Base-by-base conservation (phyloP, 2,113 vertebrate species). In the Australoheros scitulus region DNA sequence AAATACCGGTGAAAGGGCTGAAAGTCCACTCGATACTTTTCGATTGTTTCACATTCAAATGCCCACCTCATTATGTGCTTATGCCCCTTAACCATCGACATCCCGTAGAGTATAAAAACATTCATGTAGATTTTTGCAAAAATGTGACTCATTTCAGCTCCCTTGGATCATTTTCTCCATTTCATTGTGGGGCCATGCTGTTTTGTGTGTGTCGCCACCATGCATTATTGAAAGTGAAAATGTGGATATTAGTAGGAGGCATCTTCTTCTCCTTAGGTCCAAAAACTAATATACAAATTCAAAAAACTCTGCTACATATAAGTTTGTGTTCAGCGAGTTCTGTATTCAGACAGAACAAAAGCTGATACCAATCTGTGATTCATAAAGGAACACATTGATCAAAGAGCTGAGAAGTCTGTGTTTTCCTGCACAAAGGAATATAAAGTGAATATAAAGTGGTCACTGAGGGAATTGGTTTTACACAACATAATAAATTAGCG, bases 381-480 rank as follows among this genome's bases (percentile, higher is more conserved):
- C 26, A 38, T 63, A 34, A 75, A 61, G 7, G 13, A 18, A 11
- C 6, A 43, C 13, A 43, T 14, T 61, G 84, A 87, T 87, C 24
- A 80, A 74, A 82, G 60, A 70, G 65, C 22, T 56, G 18, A 68
- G 47, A 38, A 52, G 74, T 50, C 32, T 26, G 18, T 65, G 36
- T 56, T 20, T 63, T 79, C 17, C 8, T 55, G 55, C 20, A 43
- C 29, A 79, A 70, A 81, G 10, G 8, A 81, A 80, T 34, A 74
- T 18, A 47, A 61, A 58, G 24, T 43, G 17, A 83, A 65, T 36
- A 60, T 52, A 87, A 81, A 87, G 59, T 61, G 59, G 61, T 43
- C 81, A 41, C 59, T 5, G 26, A 52, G n/a, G 41, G 38, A 43
- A 52, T 57, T 47, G 14, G 11, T 86, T 76, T 24, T 18, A 57